A percentile compares a stretch with the other conserved stretches of the same genome.
These are phyloP conservation scores for Stenurella melanura DNA, from an alignment of 2,888 invertebrate species.

Conservation along the genomic window DNA sequence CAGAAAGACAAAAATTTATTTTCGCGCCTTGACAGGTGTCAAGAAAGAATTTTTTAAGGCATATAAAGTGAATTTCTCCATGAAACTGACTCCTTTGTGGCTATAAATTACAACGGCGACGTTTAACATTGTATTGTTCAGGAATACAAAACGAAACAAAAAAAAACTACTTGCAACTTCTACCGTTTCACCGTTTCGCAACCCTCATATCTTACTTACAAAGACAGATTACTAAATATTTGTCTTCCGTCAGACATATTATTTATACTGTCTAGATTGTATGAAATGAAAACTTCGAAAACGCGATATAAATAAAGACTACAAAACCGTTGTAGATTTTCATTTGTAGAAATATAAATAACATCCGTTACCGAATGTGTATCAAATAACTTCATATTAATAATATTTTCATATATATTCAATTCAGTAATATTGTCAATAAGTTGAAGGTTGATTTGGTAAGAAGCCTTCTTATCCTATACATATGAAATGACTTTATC, in stretches of 20 bases:
- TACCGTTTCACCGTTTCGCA: background rate
- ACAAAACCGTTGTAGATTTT: background rate
- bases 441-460: too few relatives aligned
- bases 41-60: background rate
- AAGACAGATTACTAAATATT: background rate
- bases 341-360: background rate
- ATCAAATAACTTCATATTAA: too few relatives aligned
- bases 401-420: too few relatives aligned
- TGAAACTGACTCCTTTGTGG: background rate
- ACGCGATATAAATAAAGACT: background rate
- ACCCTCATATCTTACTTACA: constrained; percentile 12
- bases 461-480: too few relatives aligned
- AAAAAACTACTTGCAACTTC: constrained; percentile 10
- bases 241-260: constrained; percentile 13
- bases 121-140: background rate
- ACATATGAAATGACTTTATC: too few relatives aligned
- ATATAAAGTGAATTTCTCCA: background rate
- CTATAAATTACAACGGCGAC: background rate
- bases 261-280: constrained; percentile 13
- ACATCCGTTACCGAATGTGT: too few relatives aligned
- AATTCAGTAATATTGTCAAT: too few relatives aligned
- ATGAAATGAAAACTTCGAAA: background rate
- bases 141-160: background rate
- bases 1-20: too few relatives aligned
- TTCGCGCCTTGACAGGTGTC: background rate